Base-by-base conservation (phyloP, 2,113 vertebrate genomes). In the Mustela nigripes region DNA sequence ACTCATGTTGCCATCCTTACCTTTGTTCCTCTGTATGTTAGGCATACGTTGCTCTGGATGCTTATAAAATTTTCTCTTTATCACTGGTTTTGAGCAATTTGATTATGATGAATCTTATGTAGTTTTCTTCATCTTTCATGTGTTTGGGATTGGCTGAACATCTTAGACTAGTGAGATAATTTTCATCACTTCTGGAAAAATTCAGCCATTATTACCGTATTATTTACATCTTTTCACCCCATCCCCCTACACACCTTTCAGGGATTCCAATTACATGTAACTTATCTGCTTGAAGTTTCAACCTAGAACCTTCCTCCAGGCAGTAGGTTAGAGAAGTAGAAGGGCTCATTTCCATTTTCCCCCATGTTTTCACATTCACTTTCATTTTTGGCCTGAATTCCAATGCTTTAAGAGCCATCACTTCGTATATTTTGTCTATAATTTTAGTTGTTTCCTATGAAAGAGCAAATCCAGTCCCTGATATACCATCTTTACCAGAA, bases 201-300 rank as follows among this genome's bases (percentile, higher is more conserved):
- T 60, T 96, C 5, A 33, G 39, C 7, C 26, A 33, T 84, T 89
- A 84, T 39, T 58, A 53, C 10, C 53, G 50, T 19, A 39, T 56
- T 56, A 80, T 19, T 56, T 80, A 14, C 39, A 89, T 33, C 31
- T 53, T 89, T 84, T 78, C 33, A 69, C 9, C 26, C 45, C 18
- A 16, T 50, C 12, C 4, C 24, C 7, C 21, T 21, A 22, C 26
- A 22, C 4, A 80, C 24, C 8, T 79, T 76, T 96, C 7, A 63
- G 50, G 36, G 62, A 71, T 60, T 62, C 42, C 21, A 85, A 11
- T 53, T 63, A 22, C 8, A 39, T 84, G 21, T 62, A 12, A 53
- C 79, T 90, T 90, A 74, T 71, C 48, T 90, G 33, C 42, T 71
- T 89, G 50, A 84, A 69, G 50, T 89, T 78, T 62, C 28, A 96